Evolutionary conservation across 2,113 vertebrate species (phyloP), one percentile per base, ranked within the genome.

Genomic region (Tauraco erythrolophus): DNA sequence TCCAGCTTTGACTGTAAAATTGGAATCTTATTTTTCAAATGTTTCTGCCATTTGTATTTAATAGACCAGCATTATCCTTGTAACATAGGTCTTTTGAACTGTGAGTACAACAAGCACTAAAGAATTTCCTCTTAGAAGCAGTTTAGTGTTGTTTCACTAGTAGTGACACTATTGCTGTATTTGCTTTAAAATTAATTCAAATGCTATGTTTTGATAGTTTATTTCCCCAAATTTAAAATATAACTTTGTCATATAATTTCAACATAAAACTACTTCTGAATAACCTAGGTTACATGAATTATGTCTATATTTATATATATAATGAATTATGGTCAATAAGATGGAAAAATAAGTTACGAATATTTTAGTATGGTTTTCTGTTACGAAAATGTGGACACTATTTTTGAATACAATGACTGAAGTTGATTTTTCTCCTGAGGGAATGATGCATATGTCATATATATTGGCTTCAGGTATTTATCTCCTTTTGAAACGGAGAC

Each of bases 81-180:
- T 35, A 22, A 33, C 3, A 4, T 8, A 28, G 14, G 5, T 91
- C 35, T 84, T 65, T 27, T 27, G 56, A 77, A 25, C 31, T 22
- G 4, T 4, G 14, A 43, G 43, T 57, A 7, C 23, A 17, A 4
- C 14, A 18, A 70, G 22, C 41, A 11, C 19, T 17, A 15, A 43
- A n/a, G 23, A 93, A 30, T 13, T 68, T 90, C 21, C 35, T 84
- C 21, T 58, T 39, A 24, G 28, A 37, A 56, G 16, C 12, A 25
- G 14, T 57, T 64, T 45, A 37, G 17, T 37, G 24, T 37, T 66
- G 37, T 70, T 75, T 84, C 50, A 28, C 27, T 50, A 37, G 7
- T 41, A 61, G 17, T 0, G 1, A 22, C 22, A 5, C 3, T 48
- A 3, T 28, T 2, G 0, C 24, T 54, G 31, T 41, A 35, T 74